Conservation (phyloP, 1,140 invertebrate species). For the Hyles vespertilio region DNA sequence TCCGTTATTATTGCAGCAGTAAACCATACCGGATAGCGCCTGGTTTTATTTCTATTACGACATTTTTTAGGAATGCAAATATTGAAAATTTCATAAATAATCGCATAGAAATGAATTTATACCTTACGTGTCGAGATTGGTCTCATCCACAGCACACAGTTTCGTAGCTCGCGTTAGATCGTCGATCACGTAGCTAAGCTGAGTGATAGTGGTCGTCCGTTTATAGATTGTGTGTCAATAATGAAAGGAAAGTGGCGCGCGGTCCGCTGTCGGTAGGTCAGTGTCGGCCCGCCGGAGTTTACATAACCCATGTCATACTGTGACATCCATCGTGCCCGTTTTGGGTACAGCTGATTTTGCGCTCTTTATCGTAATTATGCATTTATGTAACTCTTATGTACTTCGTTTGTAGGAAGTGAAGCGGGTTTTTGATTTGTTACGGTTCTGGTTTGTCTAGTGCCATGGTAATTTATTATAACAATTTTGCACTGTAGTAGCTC, state of each 20-base stretch:
- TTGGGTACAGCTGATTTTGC: slow-evolving; percentile 20
- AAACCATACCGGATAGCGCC: too few relatives aligned
- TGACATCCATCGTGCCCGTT: slow-evolving; percentile 38
- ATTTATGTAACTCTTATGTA: too few relatives aligned
- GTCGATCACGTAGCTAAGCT: slow-evolving; percentile 27
- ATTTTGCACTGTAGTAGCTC: not conserved
- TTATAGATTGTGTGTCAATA: slow-evolving; percentile 66
- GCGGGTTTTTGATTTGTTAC: too few relatives aligned
- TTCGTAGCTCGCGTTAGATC: slow-evolving; percentile 11
- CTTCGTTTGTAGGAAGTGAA: too few relatives aligned
- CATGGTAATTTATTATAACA: too few relatives aligned
- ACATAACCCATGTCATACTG: slow-evolving; percentile 57
- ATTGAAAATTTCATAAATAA: too few relatives aligned
- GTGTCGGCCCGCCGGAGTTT: slow-evolving; percentile 53
- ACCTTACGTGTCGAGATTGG: not conserved
- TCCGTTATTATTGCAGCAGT: too few relatives aligned
- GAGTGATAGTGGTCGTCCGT: slow-evolving; percentile 39
- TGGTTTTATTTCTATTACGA: too few relatives aligned
- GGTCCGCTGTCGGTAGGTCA: slow-evolving; percentile 58
- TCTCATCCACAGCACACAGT: slow-evolving; percentile 11
- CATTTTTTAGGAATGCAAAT: too few relatives aligned
- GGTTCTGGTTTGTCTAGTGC: too few relatives aligned
- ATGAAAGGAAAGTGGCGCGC: slow-evolving; percentile 68
- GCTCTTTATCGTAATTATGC: slow-evolving; percentile 1
- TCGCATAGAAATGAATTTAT: too few relatives aligned